Evolutionary conservation across 2,113 vertebrate species (phyloP).

Genomic region (Tamias sibiricus): DNA sequence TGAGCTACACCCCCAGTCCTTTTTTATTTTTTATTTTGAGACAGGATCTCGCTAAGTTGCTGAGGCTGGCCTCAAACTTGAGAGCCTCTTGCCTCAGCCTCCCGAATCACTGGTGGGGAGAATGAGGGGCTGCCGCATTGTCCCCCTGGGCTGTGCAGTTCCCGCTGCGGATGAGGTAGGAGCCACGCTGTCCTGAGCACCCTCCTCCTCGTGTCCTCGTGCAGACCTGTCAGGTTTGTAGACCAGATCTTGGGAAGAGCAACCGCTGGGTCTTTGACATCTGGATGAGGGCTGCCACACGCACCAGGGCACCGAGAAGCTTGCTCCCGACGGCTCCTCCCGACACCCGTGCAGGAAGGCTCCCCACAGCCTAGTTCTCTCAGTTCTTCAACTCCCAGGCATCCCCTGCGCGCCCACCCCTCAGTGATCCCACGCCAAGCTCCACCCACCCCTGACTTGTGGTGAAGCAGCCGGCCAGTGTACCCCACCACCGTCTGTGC

Average conservation of each 20-base stretch:
- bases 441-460: background rate
- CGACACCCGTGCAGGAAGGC: background rate
- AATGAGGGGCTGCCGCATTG: background rate
- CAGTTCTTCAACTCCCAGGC: background rate
- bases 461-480: background rate
- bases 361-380: background rate
- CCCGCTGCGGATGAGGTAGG: accelerated
- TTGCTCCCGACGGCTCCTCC: background rate
- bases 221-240: accelerated
- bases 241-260: background rate
- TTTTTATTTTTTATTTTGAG: no score
- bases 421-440: background rate
- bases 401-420: background rate
- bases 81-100: no score
- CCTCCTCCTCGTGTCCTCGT: background rate
- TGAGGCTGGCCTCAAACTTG: no score
- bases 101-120: no score
- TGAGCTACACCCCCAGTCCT: no score
- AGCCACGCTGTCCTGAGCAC: accelerated
- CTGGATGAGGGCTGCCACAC: no score
- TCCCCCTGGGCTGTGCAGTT: background rate
- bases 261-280: no score
- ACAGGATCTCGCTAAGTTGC: no score
- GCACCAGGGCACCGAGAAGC: background rate
- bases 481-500: accelerated